Evolutionary conservation across 2,888 invertebrate species (phyloP), one percentile per base, ranked within the genome.

Genomic region (Liposcelis brunnea): DNA sequence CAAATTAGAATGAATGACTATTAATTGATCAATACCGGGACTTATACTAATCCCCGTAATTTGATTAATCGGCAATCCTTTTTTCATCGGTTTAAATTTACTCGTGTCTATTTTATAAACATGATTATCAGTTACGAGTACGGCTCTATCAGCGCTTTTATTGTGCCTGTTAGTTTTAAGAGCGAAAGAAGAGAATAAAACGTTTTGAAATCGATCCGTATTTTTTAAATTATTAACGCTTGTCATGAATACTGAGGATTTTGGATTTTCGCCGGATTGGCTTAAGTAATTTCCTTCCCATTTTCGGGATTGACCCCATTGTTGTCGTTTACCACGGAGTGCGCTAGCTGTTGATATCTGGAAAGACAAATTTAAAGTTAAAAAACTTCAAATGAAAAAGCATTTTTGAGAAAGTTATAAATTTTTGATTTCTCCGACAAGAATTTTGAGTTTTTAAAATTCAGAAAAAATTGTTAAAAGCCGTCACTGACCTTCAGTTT

Each of bases 201-300:
- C 66, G 38, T 63, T 60, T 44, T 67, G 67, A 57, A 81, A 83
- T 47, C 70, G 70, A 54, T 82, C 79, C 2, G 67, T 66, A 55
- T 75, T 75, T 55, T 74, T 76, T 50, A 86, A 61, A 54, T 75
- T 74, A 49, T 74, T 75, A 21, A 81, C 69, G 45, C 77, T 75
- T 5, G 75, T 68, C 51, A 72, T 75, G 61, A 75, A 85, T 5
- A 71, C 63, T 16, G 73, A 67, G 47, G 74, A 72, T 50, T 74
- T 73, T 31, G 71, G 67, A 58, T 85, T 84, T 55, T 85, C 82
- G 45, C 67, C 69, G 1, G 70, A 66, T 51, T 71, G 68, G 2
- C 75, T 67, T 50, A 90, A 67, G 58, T 90, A 90, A 62, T 90
- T 85, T 32, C 87, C 87, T 51, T 77, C 70, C 90, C 90, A 90